A percentile compares a stretch with the other conserved stretches of the same genome.
These are phyloP conservation scores for Ctenochaetus hawaiiensis DNA, from an alignment of 2,797 vertebrate genomes.

Conservation along the genomic window DNA sequence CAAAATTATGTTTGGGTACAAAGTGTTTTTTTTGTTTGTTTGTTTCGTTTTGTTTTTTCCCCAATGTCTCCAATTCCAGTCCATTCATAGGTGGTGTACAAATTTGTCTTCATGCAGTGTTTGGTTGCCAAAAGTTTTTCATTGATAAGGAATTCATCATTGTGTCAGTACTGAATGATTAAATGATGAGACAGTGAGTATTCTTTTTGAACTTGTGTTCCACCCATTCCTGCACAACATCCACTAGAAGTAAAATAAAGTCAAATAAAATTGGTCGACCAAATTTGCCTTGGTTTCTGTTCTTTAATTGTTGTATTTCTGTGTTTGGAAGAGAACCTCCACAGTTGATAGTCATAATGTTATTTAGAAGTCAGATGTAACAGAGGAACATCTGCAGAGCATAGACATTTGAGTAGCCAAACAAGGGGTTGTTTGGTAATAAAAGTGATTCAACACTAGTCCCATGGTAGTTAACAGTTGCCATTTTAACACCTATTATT, in stretches of 20 bases:
- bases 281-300: constrained; percentile 31
- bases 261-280: constrained; percentile 56
- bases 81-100: constrained; percentile 18
- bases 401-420: background rate
- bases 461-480: background rate
- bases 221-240: constrained; percentile 46
- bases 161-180: constrained; percentile 39
- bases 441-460: background rate
- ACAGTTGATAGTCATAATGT: background rate
- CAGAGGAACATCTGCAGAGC: background rate
- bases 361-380: background rate
- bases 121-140: constrained; percentile 45
- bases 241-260: constrained; percentile 42
- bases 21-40: background rate
- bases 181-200: constrained; percentile 29
- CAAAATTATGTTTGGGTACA: constrained; percentile 49
- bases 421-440: background rate
- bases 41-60: background rate
- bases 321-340: background rate
- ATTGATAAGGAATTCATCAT: constrained; percentile 26
- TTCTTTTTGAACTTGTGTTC: constrained; percentile 41
- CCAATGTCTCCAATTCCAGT: constrained; percentile 6
- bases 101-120: constrained; percentile 33
- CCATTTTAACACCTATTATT: background rate
- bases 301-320: background rate